A percentile compares a stretch with the other conserved stretches of the same genome.
phyloP scores from a whole-genome alignment of 2,113 vertebrate genomes.

The Enhydra lutris region DNA sequence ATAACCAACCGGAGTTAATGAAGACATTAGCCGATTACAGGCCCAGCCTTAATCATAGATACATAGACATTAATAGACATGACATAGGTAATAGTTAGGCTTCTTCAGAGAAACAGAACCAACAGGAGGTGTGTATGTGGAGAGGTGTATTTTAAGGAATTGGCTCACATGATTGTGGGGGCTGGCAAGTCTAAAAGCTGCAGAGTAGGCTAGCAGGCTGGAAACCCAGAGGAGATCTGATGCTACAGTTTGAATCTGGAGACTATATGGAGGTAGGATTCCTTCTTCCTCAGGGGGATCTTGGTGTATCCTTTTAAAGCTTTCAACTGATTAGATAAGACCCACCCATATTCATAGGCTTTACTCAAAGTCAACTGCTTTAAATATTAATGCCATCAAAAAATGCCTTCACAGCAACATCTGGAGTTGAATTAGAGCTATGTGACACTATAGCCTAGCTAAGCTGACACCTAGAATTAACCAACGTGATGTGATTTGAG shows the following conservation, averaged over 20 bases:
- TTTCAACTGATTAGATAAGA: not conserved
- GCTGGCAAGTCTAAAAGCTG: too few relatives aligned
- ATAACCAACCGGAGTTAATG: not conserved
- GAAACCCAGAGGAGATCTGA: not conserved
- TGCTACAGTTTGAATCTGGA: too few relatives aligned
- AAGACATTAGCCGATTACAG: not conserved
- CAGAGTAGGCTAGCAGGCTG: not conserved
- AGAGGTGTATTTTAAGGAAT: not conserved
- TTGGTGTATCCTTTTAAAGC: not conserved
- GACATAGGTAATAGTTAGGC: not conserved
- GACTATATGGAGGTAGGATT: not conserved
- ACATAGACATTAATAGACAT: not conserved
- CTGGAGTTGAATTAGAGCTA: not conserved
- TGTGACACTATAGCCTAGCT: not conserved
- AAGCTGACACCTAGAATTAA: not conserved
- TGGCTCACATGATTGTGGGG: not conserved
- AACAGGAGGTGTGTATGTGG: not conserved
- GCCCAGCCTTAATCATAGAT: not conserved
- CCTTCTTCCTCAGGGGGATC: not conserved
- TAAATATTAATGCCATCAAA: not conserved
- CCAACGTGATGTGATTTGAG: too few relatives aligned
- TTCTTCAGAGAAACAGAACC: not conserved
- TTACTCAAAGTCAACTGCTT: not conserved
- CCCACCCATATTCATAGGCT: not conserved
- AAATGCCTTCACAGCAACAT: not conserved